Conservation (phyloP, 2,888 invertebrate genomes). For the Candidula unifasciata region DNA sequence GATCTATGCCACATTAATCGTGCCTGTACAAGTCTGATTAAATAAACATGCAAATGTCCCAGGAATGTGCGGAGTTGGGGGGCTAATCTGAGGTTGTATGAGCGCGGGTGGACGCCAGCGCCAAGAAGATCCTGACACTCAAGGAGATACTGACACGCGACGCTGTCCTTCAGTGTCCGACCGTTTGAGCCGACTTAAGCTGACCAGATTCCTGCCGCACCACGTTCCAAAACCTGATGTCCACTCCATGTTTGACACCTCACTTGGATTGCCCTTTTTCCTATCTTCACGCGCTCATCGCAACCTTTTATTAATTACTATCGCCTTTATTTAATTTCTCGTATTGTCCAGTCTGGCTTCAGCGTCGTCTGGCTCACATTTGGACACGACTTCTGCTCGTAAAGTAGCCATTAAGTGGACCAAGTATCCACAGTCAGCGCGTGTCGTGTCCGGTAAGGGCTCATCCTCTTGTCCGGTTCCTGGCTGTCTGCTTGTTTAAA, state of each 20-base stretch:
- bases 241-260: not conserved
- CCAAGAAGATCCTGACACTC: not conserved
- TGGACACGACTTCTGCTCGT: constrained; percentile 11
- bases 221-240: constrained; percentile 17
- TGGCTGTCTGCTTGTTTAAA: not conserved
- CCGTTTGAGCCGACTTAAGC: not conserved
- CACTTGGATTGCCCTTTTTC: constrained; percentile 1
- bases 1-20: too few species aligned
- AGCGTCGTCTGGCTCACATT: not conserved
- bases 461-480: constrained; percentile 33
- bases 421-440: constrained; percentile 38
- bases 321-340: constrained; percentile 26
- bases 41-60: constrained; percentile 16
- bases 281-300: not conserved
- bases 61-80: too few species aligned
- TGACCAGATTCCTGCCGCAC: not conserved
- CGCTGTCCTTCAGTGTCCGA: not conserved
- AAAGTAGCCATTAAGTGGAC: constrained; percentile 23
- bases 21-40: not conserved
- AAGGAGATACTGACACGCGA: constrained; percentile 22
- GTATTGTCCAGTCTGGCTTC: not conserved
- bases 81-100: not conserved
- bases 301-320: constrained; percentile 9
- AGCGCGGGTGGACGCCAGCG: not conserved
- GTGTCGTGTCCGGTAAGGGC: not conserved